A percentile compares a stretch with the other conserved stretches of the same genome.
Conservation (phyloP, 2,113 vertebrate genomes). For the Indicator maculatus region DNA sequence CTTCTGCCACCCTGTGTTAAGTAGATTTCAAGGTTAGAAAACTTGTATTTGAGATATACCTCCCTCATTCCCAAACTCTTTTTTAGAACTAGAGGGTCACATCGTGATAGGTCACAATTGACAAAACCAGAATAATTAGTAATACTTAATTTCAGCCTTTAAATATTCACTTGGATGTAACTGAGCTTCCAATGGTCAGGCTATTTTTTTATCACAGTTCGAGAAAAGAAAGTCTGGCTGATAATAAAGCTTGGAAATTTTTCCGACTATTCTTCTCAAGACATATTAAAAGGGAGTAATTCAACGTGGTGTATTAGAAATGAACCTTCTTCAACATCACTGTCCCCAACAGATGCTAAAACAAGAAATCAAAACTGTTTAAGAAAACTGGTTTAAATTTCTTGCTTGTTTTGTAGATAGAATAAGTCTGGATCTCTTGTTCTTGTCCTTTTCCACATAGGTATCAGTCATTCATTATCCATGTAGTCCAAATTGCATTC, state of each 20-base stretch:
- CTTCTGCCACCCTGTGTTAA: neutral
- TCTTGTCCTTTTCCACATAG: neutral
- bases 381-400: neutral
- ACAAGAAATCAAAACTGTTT: neutral
- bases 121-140: neutral
- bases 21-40: neutral
- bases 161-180: neutral
- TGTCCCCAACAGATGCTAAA: neutral
- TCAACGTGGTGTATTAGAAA: neutral
- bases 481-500: neutral
- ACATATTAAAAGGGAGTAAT: neutral
- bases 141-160: neutral
- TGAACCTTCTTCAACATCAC: neutral
- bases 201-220: neutral
- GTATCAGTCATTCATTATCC: neutral
- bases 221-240: neutral
- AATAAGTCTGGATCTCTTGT: neutral
- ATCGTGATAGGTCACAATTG: neutral
- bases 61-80: neutral
- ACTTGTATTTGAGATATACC: neutral
- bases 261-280: neutral
- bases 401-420: neutral
- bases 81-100: neutral
- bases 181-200: neutral
- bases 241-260: neutral